These are phyloP conservation scores for Myotis brandtii DNA, from an alignment of 2,113 vertebrate species.

Conservation along the genomic window DNA sequence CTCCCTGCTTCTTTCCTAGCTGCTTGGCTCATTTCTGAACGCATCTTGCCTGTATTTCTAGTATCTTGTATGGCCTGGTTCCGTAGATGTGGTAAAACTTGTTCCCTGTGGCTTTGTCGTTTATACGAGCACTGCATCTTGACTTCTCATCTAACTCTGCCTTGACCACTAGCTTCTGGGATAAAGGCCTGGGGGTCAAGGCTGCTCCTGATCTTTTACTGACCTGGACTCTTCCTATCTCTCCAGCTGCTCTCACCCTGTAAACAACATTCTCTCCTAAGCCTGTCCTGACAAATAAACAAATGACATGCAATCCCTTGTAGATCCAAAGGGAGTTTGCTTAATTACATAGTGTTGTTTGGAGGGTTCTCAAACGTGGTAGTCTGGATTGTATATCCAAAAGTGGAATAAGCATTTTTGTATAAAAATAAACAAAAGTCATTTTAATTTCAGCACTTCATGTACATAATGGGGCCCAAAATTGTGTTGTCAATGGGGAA, in stretches of 20 bases:
- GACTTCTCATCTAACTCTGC: background rate
- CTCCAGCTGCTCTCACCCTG: background rate
- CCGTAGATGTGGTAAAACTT: background rate
- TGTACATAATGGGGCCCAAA: background rate
- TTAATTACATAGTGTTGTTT: background rate
- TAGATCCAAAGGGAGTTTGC: background rate
- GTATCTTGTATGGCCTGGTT: background rate
- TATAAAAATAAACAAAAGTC: background rate
- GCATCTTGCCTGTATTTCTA: background rate
- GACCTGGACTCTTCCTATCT: background rate
- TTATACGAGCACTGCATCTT: background rate
- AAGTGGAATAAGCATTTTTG: background rate
- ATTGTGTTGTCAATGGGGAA: background rate
- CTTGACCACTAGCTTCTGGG: background rate
- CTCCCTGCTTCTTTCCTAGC: background rate
- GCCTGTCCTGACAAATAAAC: background rate
- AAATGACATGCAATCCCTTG: background rate
- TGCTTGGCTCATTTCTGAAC: background rate
- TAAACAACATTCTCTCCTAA: background rate
- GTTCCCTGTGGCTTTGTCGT: background rate
- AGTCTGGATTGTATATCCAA: background rate
- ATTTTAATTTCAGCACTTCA: background rate
- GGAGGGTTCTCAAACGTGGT: background rate
- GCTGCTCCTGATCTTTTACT: background rate
- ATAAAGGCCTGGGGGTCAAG: background rate